A percentile compares a stretch with the other conserved stretches of the same genome.
Conservation (phyloP, 2,113 vertebrate genomes). For the Cottus gobio region DNA sequence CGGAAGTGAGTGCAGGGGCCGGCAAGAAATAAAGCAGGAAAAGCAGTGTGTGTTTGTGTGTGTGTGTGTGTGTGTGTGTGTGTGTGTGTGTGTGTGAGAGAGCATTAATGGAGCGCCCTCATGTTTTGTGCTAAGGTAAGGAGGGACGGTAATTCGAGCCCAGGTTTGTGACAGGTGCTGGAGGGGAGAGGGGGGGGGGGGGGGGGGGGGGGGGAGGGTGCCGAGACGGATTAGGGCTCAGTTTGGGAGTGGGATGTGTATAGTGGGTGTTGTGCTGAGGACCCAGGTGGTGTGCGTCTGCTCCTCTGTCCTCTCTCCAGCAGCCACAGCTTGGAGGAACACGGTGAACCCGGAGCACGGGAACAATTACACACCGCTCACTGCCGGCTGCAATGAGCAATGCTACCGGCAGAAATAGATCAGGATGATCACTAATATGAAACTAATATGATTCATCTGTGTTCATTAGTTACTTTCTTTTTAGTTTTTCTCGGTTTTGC, state of each 20-base stretch:
- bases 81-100: too few species aligned
- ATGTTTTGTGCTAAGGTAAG: conserved; percentile 23
- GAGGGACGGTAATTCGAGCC: conserved; percentile 63
- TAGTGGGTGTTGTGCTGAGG: conserved; percentile 42
- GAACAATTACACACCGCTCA: conserved; percentile 69
- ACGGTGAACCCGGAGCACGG: conserved; percentile 37
- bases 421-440: conserved; percentile 16
- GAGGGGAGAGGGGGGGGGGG: too few species aligned
- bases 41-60: neutral
- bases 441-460: conserved; percentile 14
- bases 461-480: neutral
- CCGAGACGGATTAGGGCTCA: conserved; percentile 66
- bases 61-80: too few species aligned
- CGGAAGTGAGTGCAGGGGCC: conserved; percentile 30
- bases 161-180: conserved; percentile 70
- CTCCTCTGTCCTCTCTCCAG: conserved; percentile 22
- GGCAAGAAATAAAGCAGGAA: conserved; percentile 53
- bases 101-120: conserved; percentile 35
- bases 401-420: neutral
- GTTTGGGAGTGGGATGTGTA: conserved; percentile 54
- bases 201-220: conserved; percentile 47
- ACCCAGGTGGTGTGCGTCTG: conserved; percentile 62
- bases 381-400: conserved; percentile 43
- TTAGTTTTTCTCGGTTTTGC: neutral
- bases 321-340: conserved; percentile 43